phyloP scores from a whole-genome alignment of 92 coral and sea anemone species.

The Porites evermanni region DNA sequence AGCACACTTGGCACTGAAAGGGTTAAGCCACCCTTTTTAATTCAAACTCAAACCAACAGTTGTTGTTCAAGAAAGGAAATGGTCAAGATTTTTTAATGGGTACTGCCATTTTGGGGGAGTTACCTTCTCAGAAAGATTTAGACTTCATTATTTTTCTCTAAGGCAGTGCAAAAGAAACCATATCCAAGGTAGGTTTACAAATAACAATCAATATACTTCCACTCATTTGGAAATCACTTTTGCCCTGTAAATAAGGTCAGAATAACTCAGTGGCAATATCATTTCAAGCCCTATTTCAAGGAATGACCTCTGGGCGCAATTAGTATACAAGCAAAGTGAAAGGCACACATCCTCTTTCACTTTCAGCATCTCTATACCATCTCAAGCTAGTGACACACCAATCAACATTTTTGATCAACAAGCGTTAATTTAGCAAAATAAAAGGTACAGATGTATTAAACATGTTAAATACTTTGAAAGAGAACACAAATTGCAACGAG shows the following conservation, averaged over 20 bases:
- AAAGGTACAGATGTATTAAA: no score
- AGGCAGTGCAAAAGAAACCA: not conserved
- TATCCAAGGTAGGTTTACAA: no score
- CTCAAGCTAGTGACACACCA: not conserved
- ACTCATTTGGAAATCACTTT: not conserved
- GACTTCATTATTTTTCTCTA: no score
- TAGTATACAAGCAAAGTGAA: not conserved
- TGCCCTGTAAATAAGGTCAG: not conserved
- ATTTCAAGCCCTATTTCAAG: not conserved
- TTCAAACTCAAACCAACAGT: not conserved
- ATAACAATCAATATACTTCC: no score
- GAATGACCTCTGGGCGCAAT: not conserved
- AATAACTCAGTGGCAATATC: not conserved
- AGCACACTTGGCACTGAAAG: no score
- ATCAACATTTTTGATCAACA: no score
- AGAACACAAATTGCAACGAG: no score
- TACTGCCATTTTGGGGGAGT: no score
- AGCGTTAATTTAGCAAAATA: no score
- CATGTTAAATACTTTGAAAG: not conserved
- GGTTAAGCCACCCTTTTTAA: no score
- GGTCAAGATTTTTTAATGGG: not conserved
- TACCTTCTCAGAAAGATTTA: no score
- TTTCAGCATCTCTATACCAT: not conserved
- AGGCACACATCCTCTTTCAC: not conserved
- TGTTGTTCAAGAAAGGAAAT: not conserved